Percentiles rank a stretch among this genome's conserved stretches.
Evolutionary conservation across 2,113 vertebrate genomes (phyloP).

Genomic region (Leucoraja erinaceus): DNA sequence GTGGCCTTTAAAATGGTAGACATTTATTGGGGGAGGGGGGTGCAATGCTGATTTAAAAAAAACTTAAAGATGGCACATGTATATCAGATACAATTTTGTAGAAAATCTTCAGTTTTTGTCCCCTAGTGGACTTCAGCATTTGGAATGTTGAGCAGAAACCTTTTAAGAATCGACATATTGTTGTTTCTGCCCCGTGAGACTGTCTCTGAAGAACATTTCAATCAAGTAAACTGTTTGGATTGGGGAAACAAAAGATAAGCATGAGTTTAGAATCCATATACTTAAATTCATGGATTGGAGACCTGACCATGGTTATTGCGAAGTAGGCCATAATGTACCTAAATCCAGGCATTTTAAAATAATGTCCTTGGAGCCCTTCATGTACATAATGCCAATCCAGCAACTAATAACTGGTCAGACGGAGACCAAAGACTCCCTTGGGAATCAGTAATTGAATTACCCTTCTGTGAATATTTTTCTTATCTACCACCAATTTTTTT

Average conservation of each 20-base stretch:
- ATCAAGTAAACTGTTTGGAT: background rate
- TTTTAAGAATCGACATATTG: background rate
- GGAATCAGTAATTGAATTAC: background rate
- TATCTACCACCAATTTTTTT: background rate
- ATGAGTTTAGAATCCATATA: too few species aligned
- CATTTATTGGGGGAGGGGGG: background rate
- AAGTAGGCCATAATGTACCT: background rate
- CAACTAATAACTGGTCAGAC: background rate
- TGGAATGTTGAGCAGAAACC: background rate
- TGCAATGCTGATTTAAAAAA: background rate
- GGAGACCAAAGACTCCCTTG: background rate
- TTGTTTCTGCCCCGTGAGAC: background rate
- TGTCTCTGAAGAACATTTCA: background rate
- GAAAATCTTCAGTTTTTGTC: too few species aligned
- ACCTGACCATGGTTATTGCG: background rate
- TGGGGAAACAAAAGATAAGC: too few species aligned
- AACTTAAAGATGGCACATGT: background rate
- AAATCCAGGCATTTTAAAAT: too few species aligned
- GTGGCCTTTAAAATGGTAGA: background rate
- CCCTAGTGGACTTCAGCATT: background rate
- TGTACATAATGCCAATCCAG: background rate
- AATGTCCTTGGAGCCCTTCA: too few species aligned
- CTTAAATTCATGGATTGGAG: background rate
- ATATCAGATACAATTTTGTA: background rate
- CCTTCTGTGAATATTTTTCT: background rate